phyloP scores from a whole-genome alignment of 2,888 invertebrate species.

The Acholoe squamosa region DNA sequence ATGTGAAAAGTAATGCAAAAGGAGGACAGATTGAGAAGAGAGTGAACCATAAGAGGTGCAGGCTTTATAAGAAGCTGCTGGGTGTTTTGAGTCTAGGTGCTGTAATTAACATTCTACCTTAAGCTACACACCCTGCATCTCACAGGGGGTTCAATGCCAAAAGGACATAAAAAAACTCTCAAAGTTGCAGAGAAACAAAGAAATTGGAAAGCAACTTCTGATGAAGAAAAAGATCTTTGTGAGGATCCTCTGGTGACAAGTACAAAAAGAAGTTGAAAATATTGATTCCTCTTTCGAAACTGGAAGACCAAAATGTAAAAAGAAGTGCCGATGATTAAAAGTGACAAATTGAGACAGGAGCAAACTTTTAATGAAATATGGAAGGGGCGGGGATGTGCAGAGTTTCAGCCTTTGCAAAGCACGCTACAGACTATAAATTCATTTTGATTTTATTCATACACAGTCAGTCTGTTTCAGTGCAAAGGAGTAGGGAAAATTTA shows the following conservation, averaged over 20 bases:
- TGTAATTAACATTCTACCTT: background rate
- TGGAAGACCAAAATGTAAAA: background rate
- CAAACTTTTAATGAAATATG: background rate
- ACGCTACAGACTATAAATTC: background rate
- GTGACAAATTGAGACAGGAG: background rate
- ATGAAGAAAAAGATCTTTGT: background rate
- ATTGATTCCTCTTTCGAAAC: background rate
- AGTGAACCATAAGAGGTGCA: background rate
- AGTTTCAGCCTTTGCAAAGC: background rate
- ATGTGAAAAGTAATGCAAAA: background rate
- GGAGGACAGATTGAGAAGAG: background rate
- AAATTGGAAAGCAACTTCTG: background rate
- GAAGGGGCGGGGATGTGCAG: background rate
- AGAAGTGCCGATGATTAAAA: background rate
- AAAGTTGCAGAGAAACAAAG: background rate
- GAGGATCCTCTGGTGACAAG: conserved; percentile 18
- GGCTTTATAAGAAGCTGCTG: background rate
- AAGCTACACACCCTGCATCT: background rate
- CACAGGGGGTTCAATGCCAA: no score
- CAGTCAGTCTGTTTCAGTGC: no score
- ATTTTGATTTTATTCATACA: no score
- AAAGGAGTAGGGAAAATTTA: no score
- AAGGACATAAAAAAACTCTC: background rate
- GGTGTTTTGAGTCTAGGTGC: background rate
- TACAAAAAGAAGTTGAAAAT: background rate